A percentile compares a stretch with the other conserved stretches of the same genome.
Evolutionary conservation across 2,888 invertebrate species (phyloP).

Genomic region (Pimpla rufipes): DNA sequence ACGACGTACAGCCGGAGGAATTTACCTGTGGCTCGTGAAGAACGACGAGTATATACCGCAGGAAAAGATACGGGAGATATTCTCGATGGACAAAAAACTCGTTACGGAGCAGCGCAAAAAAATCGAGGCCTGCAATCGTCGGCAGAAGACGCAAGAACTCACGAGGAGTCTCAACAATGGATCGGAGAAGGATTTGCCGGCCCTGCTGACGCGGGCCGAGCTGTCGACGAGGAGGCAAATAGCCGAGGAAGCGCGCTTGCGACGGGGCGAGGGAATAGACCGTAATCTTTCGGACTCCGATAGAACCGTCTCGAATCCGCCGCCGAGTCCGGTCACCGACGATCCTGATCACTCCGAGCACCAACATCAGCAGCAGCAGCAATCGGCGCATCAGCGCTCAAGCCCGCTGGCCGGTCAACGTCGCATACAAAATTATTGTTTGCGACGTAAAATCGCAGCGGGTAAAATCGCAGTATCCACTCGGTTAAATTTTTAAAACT

Average conservation of each 20-base stretch:
- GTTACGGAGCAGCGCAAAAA: conserved; percentile 87
- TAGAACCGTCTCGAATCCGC: conserved; percentile 90
- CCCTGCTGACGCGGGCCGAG: conserved; percentile 89
- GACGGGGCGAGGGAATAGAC: conserved; percentile 84
- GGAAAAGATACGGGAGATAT: conserved; percentile 90
- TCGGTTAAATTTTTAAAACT: too few species aligned
- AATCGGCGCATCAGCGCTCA: neutral
- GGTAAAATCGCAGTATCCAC: too few species aligned
- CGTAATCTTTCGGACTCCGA: conserved; percentile 83
- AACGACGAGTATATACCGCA: conserved; percentile 89
- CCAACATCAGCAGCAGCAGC: conserved; percentile 44
- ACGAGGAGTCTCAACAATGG: conserved; percentile 84
- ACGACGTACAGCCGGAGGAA: conserved; percentile 94
- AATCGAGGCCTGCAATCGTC: conserved; percentile 87
- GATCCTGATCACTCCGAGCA: conserved; percentile 85
- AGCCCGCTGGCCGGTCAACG: conserved; percentile 78
- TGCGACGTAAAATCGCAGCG: too few species aligned
- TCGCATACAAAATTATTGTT: conserved; percentile 86
- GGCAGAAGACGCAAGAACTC: conserved; percentile 89
- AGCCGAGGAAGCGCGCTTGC: conserved; percentile 86
- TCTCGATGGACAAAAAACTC: conserved; percentile 89
- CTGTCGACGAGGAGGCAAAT: conserved; percentile 86
- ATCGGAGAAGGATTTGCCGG: conserved; percentile 88
- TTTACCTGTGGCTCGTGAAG: conserved; percentile 93
- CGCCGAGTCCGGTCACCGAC: conserved; percentile 93